Evolutionary conservation across 2,797 vertebrate species (phyloP).

Genomic region (Hyperoplus immaculatus): DNA sequence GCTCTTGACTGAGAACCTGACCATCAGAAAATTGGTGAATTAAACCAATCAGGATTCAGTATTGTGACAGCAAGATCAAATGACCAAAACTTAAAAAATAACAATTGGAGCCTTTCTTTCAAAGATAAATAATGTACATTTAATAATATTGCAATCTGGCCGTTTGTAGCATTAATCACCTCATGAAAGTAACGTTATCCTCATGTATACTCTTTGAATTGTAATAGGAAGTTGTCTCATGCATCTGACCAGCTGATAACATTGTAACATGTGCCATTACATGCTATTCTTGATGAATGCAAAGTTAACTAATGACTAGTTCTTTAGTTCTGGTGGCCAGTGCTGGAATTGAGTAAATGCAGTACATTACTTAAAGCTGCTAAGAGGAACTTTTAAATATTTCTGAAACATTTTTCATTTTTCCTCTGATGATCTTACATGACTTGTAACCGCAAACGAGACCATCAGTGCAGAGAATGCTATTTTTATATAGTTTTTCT

Average conservation of each 20-base stretch:
- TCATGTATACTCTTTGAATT: background rate
- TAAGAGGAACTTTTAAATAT: too few relatives aligned
- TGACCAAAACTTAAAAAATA: background rate
- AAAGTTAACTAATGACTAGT: background rate
- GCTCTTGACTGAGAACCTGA: constrained; percentile 27
- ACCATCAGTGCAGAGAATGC: too few relatives aligned
- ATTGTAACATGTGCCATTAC: background rate
- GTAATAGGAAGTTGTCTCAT: background rate
- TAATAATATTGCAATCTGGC: background rate
- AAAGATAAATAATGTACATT: background rate
- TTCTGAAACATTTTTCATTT: too few relatives aligned
- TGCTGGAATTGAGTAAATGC: background rate
- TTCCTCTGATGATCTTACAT: too few relatives aligned
- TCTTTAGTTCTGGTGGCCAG: background rate
- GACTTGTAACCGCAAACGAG: too few relatives aligned
- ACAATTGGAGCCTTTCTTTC: background rate
- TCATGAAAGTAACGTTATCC: background rate
- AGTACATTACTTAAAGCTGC: background rate
- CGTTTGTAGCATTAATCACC: background rate
- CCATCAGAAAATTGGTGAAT: background rate
- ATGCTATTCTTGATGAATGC: background rate
- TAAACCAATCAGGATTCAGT: constrained; percentile 15
- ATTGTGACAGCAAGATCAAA: constrained; percentile 1
- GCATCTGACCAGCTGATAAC: background rate
- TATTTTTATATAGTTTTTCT: too few relatives aligned